Evolutionary conservation across 2,113 vertebrate genomes (phyloP).

Genomic region (Catharus minimus): DNA sequence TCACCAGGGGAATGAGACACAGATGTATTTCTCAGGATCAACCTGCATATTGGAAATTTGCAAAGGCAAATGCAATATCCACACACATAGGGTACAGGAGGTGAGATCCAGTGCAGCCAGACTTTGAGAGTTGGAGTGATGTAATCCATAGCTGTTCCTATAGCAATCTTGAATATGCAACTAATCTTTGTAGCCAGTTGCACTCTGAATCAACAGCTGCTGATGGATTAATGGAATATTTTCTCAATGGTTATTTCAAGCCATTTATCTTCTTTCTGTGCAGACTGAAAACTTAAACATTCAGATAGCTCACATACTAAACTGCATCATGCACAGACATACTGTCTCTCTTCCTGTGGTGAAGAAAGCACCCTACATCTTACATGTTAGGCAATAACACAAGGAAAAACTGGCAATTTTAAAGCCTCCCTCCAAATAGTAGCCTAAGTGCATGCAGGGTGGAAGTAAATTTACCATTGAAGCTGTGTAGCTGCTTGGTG

Average conservation of each 20-base stretch:
- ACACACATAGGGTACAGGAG: neutral
- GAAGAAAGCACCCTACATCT: neutral
- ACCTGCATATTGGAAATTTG: neutral
- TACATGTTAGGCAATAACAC: neutral
- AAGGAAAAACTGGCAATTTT: neutral
- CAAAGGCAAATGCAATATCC: neutral
- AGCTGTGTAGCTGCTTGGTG: neutral
- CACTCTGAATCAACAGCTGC: conserved; percentile 5
- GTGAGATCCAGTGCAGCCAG: neutral
- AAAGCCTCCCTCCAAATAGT: neutral
- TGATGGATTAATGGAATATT: conserved; percentile 42
- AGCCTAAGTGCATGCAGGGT: neutral
- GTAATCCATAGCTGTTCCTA: neutral
- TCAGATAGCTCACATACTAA: neutral
- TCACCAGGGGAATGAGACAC: neutral
- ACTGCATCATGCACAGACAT: neutral
- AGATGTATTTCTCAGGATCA: neutral
- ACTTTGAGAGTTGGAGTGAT: neutral
- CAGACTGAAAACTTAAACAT: neutral
- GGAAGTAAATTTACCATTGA: neutral
- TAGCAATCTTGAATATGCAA: conserved; percentile 1
- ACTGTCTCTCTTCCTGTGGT: neutral
- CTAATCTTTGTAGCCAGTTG: neutral
- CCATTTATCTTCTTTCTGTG: neutral
- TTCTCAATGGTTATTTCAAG: conserved; percentile 6